Evolutionary conservation across 2,888 invertebrate genomes (phyloP), one percentile per base, ranked within the genome.

Genomic region (Toxonevra muliebris): DNA sequence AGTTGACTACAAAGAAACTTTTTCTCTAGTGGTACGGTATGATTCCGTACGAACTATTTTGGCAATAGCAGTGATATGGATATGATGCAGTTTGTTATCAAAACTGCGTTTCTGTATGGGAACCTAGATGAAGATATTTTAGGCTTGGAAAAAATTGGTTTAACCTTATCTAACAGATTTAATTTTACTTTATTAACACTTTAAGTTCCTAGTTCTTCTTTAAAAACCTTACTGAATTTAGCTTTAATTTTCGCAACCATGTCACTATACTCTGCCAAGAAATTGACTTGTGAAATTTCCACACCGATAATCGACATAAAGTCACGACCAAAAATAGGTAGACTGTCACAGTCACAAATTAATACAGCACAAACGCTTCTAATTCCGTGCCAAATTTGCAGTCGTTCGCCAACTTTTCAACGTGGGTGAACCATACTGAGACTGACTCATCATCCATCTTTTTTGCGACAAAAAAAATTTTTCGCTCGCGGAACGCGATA

Each of bases 401-500:
- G 2, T 57, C 30, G 4, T 43, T 66, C 55, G 69, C 63, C 9
- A 66, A 19, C 52, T 55, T 63, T 42, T 66, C 66, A 17, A 69
- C 11, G 1, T 19, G 50, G 1, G 40, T 20, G 19, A 45, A 60
- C 60, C 63, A 63, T 10, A 13, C 20, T 13, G 54, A 19, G 8
- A 55, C 63, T 1, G 43, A 5, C 45, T 63, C 55, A 2, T 13
- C 54, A 11, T 15, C 61, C n/a, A 8, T 62, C 50, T 69, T 69
- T 55, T 57, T 68, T 2, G 60, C 70, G 13, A 66, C 65, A 48
- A 69, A 63, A 59, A 66, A 66, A 1, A 42, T 61, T 50, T 48
- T 53, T 10, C 64, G 52, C 20, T 68, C 65, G 2, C 63, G 69
- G 55, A 66, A 63, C 60, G 67, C 48, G 45, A 72, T 70, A 1